Evolutionary conservation across 2,797 vertebrate species (phyloP).

Genomic region (Chelmon rostratus): DNA sequence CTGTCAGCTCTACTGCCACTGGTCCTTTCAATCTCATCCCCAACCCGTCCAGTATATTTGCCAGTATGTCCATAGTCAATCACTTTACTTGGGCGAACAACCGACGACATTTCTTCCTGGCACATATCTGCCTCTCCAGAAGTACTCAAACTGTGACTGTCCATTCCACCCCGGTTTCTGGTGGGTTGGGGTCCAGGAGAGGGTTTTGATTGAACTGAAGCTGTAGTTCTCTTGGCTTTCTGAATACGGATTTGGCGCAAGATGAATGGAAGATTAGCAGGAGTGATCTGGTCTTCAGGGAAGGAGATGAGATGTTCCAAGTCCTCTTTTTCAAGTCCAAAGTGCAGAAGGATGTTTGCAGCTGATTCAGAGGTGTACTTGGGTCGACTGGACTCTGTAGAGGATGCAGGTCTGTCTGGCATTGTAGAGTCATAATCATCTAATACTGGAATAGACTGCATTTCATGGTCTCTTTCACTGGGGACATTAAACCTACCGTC

Average conservation of each 20-base stretch:
- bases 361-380: constrained; percentile 93
- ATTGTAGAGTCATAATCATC: constrained; percentile 40
- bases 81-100: constrained; percentile 87
- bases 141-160: constrained; percentile 48
- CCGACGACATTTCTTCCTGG: constrained; percentile 18
- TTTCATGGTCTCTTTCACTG: constrained; percentile 27
- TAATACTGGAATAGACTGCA: constrained; percentile 56
- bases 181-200: constrained; percentile 26
- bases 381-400: constrained; percentile 58
- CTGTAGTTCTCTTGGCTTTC: constrained; percentile 84
- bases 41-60: constrained; percentile 85
- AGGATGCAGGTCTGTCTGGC: constrained; percentile 3
- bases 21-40: constrained; percentile 67
- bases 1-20: constrained; percentile 15
- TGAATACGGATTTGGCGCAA: constrained; percentile 91
- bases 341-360: constrained; percentile 92
- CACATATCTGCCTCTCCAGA: neutral
- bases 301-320: constrained; percentile 94
- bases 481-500: constrained; percentile 24
- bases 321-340: constrained; percentile 95
- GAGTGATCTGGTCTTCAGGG: constrained; percentile 94
- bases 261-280: constrained; percentile 94
- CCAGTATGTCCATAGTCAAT: constrained; percentile 96
- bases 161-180: constrained; percentile 22
- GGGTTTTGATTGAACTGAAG: constrained; percentile 34